Percentiles rank a stretch among this genome's conserved stretches.
These are phyloP conservation scores for Lamproptera curius DNA, from an alignment of 2,888 invertebrate species.

Conservation along the genomic window DNA sequence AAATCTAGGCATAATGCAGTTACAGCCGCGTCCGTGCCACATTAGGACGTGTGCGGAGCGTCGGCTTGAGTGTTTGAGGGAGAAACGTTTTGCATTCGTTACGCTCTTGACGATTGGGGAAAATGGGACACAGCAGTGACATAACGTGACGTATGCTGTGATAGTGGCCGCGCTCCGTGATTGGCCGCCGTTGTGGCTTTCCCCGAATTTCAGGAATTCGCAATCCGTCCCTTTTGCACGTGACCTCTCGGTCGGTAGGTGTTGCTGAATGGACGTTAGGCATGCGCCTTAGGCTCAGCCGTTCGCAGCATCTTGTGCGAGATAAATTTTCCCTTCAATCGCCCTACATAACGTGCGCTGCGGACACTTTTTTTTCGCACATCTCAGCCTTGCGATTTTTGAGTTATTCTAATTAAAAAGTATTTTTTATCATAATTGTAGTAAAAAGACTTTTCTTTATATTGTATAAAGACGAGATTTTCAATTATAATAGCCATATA, in stretches of 20 bases:
- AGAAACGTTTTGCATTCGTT: background rate
- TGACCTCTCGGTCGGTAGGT: constrained; percentile 40
- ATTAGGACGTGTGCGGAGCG: constrained; percentile 7
- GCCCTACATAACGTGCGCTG: background rate
- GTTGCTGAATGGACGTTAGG: constrained; percentile 63
- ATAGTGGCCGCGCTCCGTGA: constrained; percentile 27
- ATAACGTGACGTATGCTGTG: constrained; percentile 21
- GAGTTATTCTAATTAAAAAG: too few relatives aligned
- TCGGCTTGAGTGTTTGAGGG: background rate
- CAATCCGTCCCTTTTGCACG: constrained; percentile 36
- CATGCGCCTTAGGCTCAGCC: constrained; percentile 53
- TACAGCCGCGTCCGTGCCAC: constrained; percentile 36
- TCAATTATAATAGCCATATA: too few relatives aligned
- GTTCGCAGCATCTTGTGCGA: constrained; percentile 8
- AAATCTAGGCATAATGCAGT: constrained; percentile 59
- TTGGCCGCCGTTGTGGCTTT: constrained; percentile 40
- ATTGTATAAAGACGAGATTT: too few relatives aligned
- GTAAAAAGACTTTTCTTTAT: too few relatives aligned
- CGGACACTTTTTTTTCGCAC: too few relatives aligned
- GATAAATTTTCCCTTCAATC: constrained; percentile 4
- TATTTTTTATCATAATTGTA: too few relatives aligned
- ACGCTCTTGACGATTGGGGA: constrained; percentile 8
- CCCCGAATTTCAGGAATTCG: constrained; percentile 51
- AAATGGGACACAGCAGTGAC: constrained; percentile 20
- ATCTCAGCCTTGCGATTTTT: too few relatives aligned